Conservation (phyloP, 2,797 vertebrate species). For the Enteromius anoplus region DNA sequence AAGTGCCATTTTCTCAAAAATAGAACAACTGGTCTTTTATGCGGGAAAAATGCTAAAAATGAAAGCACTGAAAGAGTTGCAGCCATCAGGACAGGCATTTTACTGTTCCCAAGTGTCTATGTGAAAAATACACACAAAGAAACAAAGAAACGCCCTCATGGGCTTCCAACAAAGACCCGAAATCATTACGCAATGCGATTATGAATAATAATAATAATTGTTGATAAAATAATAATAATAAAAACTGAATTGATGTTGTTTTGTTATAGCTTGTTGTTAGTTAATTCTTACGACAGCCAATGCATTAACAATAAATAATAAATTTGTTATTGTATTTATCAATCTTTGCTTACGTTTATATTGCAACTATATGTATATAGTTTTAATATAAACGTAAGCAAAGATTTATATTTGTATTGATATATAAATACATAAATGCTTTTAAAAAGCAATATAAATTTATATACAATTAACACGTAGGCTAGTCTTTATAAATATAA, state of each 20-base stretch:
- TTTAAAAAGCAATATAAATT: background rate
- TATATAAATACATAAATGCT: too few species aligned
- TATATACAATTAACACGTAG: background rate
- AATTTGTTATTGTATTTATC: background rate
- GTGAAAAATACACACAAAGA: background rate
- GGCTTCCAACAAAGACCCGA: background rate
- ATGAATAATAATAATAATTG: background rate
- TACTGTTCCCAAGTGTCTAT: slow-evolving; percentile 64
- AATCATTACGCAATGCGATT: background rate
- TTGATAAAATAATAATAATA: too few species aligned
- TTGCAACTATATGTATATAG: background rate
- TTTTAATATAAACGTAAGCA: too few species aligned
- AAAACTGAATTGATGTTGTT: background rate
- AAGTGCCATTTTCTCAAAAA: slow-evolving; percentile 34
- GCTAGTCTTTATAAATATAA: background rate
- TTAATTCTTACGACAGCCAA: too few species aligned
- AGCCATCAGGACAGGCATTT: slow-evolving; percentile 68
- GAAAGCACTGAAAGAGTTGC: slow-evolving; percentile 56
- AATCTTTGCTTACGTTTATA: background rate
- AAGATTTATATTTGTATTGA: too few species aligned
- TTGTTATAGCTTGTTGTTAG: background rate
- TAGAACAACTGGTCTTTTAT: slow-evolving; percentile 69
- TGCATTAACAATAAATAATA: background rate
- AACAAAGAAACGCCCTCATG: slow-evolving; percentile 34
- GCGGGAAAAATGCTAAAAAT: slow-evolving; percentile 59